Percentiles rank a stretch among this genome's conserved stretches.
These are phyloP conservation scores for Zaprionus gabonicus DNA, from an alignment of 1,140 invertebrate species.

Conservation along the genomic window DNA sequence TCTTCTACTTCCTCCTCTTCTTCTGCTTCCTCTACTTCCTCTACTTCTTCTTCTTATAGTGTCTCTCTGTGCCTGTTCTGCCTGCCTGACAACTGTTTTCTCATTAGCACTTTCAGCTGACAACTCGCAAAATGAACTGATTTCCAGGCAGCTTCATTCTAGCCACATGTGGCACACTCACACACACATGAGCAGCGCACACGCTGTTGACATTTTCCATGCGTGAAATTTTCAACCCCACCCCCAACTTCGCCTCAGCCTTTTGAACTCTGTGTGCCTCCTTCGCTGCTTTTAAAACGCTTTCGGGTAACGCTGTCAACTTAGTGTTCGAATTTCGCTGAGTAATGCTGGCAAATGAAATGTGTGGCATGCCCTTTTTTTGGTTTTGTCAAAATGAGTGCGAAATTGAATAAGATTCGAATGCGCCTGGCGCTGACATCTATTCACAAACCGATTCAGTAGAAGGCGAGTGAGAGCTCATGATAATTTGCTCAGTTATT, in stretches of 20 bases:
- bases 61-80: slow-evolving; percentile 37
- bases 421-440: background rate
- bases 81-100: slow-evolving; percentile 25
- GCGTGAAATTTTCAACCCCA: slow-evolving; percentile 39
- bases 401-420: slow-evolving; percentile 10
- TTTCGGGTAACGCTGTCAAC: slow-evolving; percentile 42
- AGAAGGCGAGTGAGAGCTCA: background rate
- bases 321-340: slow-evolving; percentile 56
- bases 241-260: too few species aligned
- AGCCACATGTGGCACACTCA: slow-evolving; percentile 49
- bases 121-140: slow-evolving; percentile 51
- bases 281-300: slow-evolving; percentile 34
- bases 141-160: slow-evolving; percentile 51
- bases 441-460: background rate
- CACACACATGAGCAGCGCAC: slow-evolving; percentile 19
- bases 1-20: slow-evolving; percentile 18
- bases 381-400: slow-evolving; percentile 17
- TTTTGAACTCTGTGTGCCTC: background rate
- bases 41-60: slow-evolving; percentile 20
- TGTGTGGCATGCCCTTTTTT: slow-evolving; percentile 35
- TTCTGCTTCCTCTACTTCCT: background rate
- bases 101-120: slow-evolving; percentile 61
- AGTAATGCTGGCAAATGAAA: slow-evolving; percentile 37
- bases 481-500: background rate
- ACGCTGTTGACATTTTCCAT: slow-evolving; percentile 21